Evolutionary conservation across 2,113 vertebrate species (phyloP).

Genomic region (Dolichotis patagonum): DNA sequence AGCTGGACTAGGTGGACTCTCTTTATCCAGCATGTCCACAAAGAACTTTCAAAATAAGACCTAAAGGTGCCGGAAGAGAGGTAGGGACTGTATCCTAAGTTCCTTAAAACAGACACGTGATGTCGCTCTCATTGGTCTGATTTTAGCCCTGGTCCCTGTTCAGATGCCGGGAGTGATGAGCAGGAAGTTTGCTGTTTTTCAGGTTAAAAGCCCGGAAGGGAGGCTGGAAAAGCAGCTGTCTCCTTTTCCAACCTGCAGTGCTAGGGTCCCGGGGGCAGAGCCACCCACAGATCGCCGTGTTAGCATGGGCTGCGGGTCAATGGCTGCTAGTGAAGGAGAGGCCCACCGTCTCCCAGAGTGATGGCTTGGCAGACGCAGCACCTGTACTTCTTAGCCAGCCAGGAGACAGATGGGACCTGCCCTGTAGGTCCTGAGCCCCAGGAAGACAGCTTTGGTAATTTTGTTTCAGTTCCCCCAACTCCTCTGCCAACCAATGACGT

Average conservation of each 20-base stretch:
- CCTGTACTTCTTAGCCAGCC: background rate
- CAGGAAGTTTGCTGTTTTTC: background rate
- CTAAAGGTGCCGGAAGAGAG: background rate
- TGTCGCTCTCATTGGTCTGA: background rate
- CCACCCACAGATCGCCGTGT: background rate
- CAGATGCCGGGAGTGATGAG: background rate
- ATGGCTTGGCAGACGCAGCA: slow-evolving; percentile 6
- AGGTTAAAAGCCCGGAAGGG: slow-evolving; percentile 17
- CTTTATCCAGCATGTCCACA: background rate
- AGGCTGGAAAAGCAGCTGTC: slow-evolving; percentile 22
- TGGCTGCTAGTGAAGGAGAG: slow-evolving; percentile 31
- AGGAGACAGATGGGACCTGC: background rate
- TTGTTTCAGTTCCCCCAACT: slow-evolving; percentile 87
- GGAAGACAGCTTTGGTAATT: background rate
- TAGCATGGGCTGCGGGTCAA: background rate
- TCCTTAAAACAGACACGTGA: background rate
- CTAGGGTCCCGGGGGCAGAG: background rate
- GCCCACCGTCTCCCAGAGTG: background rate
- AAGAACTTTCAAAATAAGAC: background rate
- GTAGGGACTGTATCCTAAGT: background rate
- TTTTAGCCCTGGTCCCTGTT: background rate
- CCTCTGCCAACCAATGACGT: slow-evolving; percentile 95
- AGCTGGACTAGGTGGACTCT: background rate
- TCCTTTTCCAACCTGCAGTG: background rate
- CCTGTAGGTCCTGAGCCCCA: background rate